These are phyloP conservation scores for Clangula hyemalis DNA, from an alignment of 2,797 vertebrate species.

Conservation along the genomic window DNA sequence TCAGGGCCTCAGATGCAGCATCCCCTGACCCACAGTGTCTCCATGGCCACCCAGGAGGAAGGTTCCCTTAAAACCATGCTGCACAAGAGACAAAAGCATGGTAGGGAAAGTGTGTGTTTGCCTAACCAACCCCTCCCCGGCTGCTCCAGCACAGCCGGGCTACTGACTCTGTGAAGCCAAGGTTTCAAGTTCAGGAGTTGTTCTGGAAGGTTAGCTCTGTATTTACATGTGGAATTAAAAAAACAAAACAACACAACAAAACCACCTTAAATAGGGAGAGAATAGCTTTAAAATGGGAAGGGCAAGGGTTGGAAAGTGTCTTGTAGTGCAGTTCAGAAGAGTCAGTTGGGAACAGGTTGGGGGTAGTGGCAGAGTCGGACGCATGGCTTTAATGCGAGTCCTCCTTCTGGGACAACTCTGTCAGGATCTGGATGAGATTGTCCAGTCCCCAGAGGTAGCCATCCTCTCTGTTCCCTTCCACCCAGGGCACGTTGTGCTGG, in stretches of 20 bases:
- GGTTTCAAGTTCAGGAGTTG: conserved; percentile 55
- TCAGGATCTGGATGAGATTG: conserved; percentile 92
- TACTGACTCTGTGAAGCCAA: not conserved
- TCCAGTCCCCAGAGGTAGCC: conserved; percentile 95
- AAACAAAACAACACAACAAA: conserved; percentile 15
- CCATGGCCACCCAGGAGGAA: not conserved
- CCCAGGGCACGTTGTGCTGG: conserved; percentile 87
- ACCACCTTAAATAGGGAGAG: conserved; percentile 68
- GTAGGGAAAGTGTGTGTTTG: not conserved
- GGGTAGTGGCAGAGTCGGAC: conserved; percentile 15
- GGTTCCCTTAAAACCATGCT: not conserved
- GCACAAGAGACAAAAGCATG: not conserved
- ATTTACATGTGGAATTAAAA: conserved; percentile 37
- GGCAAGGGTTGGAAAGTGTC: conserved; percentile 71
- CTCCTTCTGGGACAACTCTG: conserved; percentile 77
- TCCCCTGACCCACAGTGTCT: not conserved
- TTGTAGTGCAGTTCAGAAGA: conserved; percentile 77
- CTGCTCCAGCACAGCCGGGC: accelerated
- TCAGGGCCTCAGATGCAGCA: conserved; percentile 28
- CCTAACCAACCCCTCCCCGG: not conserved
- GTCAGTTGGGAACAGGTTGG: conserved; percentile 59
- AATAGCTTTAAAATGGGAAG: conserved; percentile 46
- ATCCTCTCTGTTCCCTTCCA: conserved; percentile 95
- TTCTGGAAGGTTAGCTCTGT: conserved; percentile 51
- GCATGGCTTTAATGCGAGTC: conserved; percentile 65